These are phyloP conservation scores for Polypedilum pembai DNA, from an alignment of 1,140 invertebrate species.

Conservation along the genomic window DNA sequence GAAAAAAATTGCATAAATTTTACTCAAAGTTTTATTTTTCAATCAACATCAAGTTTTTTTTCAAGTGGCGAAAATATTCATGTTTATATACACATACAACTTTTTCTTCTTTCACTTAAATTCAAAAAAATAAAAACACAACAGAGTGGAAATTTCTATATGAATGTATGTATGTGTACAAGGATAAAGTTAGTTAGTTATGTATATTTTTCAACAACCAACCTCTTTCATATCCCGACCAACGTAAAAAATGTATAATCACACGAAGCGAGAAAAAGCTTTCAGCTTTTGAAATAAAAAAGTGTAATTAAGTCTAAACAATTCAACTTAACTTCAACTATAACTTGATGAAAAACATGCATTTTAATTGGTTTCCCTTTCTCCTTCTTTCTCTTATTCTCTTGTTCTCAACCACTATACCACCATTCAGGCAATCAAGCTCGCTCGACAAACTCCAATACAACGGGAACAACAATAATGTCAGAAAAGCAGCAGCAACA, in stretches of 20 bases:
- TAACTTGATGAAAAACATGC: no score
- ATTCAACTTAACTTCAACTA: neutral
- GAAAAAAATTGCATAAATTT: slow-evolving; percentile 10
- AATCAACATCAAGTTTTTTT: slow-evolving; percentile 9
- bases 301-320: slow-evolving; percentile 23
- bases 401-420: no score
- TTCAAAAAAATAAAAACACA: neutral
- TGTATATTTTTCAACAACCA: neutral
- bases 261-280: neutral
- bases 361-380: no score
- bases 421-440: slow-evolving; percentile 35
- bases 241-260: neutral
- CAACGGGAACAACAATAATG: slow-evolving; percentile 30
- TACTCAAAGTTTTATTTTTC: slow-evolving; percentile 24
- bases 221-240: no score
- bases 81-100: neutral
- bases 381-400: no score
- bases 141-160: neutral
- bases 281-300: neutral
- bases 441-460: slow-evolving; percentile 40
- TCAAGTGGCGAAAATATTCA: slow-evolving; percentile 2
- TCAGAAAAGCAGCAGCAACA: slow-evolving; percentile 24
- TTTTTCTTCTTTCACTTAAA: neutral
- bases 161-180: neutral
- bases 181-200: slow-evolving; percentile 22